Conservation (phyloP, 2,888 invertebrate genomes). For the Steromphala cineraria region DNA sequence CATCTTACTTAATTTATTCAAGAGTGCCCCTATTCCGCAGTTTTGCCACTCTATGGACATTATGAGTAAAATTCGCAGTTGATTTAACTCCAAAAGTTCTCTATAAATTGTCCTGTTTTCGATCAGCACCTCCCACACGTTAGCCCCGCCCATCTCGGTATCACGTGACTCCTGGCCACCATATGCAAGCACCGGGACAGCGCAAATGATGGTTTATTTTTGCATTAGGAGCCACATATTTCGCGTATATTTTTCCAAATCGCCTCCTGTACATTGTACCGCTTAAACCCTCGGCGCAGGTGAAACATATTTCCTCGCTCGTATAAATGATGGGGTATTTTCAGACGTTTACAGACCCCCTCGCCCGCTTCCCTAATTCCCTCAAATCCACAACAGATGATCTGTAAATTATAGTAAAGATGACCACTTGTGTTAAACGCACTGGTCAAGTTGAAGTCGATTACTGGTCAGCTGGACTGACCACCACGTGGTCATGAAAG, state of each 20-base stretch:
- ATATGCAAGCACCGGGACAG: background rate
- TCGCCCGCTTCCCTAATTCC: background rate
- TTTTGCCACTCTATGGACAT: no score
- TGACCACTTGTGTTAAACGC: background rate
- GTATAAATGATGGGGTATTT: slow-evolving; percentile 37
- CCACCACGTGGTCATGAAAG: background rate
- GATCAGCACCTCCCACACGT: background rate
- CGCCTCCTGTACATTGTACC: slow-evolving; percentile 17
- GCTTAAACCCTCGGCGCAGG: slow-evolving; percentile 24
- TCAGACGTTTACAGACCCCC: background rate
- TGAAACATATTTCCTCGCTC: slow-evolving; percentile 32
- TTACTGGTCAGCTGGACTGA: background rate
- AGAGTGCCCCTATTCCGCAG: no score
- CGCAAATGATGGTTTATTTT: slow-evolving; percentile 31
- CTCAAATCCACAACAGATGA: background rate
- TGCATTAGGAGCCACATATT: slow-evolving; percentile 25
- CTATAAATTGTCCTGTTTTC: no score
- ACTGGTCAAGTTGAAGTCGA: background rate
- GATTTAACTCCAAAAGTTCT: no score
- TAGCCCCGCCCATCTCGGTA: background rate
- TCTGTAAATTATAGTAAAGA: background rate
- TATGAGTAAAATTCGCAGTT: no score
- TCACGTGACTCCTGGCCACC: slow-evolving; percentile 15
- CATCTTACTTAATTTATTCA: no score
- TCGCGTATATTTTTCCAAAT: slow-evolving; percentile 35